Evolutionary conservation across 2,888 invertebrate species (phyloP), one percentile per base, ranked within the genome.

Genomic region (Dicyrtoma fusca): DNA sequence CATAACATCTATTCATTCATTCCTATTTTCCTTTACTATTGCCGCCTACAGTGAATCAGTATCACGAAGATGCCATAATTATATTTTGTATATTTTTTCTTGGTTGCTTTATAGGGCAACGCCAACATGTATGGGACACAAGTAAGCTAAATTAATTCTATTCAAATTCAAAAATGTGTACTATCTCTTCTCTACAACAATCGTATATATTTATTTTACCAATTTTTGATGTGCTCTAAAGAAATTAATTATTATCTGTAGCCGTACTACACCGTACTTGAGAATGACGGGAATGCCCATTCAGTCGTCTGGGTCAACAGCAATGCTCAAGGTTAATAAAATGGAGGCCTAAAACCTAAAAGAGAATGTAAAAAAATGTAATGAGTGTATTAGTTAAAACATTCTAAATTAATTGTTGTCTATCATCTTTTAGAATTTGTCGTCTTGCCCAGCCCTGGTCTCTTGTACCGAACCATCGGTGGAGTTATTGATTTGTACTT

Each of bases 281-380:
- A 92, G 82, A 85, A 88, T 26, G 86, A 87, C 69, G 89, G 89
- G 11, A 87, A 87, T 26, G 88, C 89, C 73, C 90, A 91, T 82
- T 93, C 93, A 11, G 89, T 92, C 25, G 87, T 92, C 44, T 86
- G 94, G 11, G 85, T 92, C n/a, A 94, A 94, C 82, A 91, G 92
- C 81, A 92, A 94, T 83, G 91, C 93, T 47, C 92, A 92, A 90
- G 92, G 92, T 92, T 86, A 82, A 84, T 81, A 17, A 11, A 3
- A 55, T 55, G n/a, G n/a, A n/a, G n/a, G 19, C 19, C n/a, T 19
- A 55, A 17, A 21, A 55, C 17, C 17, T 51, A 19, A 51, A 6
- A 8, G 51, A 51, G 17, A 5, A 11, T 34, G 11, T 8, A 19
- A 21, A 17, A 11, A 55, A 55, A 21, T 21, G 53, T 11, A 55